A percentile compares a stretch with the other conserved stretches of the same genome.
These are phyloP conservation scores for Hydroisotoma schaefferi DNA, from an alignment of 2,888 invertebrate species.

Conservation along the genomic window DNA sequence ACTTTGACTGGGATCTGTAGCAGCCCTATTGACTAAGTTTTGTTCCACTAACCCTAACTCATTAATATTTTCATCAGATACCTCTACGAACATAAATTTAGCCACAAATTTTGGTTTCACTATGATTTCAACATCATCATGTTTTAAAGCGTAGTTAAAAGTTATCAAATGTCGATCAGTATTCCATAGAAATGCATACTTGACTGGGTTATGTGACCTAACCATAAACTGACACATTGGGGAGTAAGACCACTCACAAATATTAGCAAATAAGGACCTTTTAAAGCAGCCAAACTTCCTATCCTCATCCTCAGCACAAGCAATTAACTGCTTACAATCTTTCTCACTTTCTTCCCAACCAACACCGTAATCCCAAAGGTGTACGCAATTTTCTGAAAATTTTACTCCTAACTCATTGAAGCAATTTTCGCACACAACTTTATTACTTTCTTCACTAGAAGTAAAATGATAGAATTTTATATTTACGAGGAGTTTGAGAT, in stretches of 20 bases:
- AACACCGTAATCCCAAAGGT: conserved; percentile 44
- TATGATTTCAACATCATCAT: neutral
- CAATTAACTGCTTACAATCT: neutral
- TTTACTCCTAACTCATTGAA: conserved; percentile 33
- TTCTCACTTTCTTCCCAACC: conserved; percentile 20
- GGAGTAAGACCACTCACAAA: conserved; percentile 41
- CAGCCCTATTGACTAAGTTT: conserved; percentile 25
- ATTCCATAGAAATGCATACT: conserved; percentile 42
- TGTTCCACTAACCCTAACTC: conserved; percentile 25
- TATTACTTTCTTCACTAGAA: conserved; percentile 50
- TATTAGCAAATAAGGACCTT: conserved; percentile 38
- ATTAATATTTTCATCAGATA: conserved; percentile 14
- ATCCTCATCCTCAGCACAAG: neutral
- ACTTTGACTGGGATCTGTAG: conserved; percentile 24
- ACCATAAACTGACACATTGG: conserved; percentile 41
- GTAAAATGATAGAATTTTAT: conserved; percentile 42
- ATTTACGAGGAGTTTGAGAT: conserved; percentile 54
- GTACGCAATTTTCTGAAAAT: conserved; percentile 28
- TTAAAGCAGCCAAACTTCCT: conserved; percentile 35
- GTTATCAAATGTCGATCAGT: conserved; percentile 38
- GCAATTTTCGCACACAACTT: conserved; percentile 37
- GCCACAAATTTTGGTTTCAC: conserved; percentile 31
- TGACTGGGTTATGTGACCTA: conserved; percentile 19
- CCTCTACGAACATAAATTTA: conserved; percentile 38
- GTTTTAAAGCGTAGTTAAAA: conserved; percentile 10